Evolutionary conservation across 2,888 invertebrate species (phyloP).

Genomic region (Agonum fuliginosum): DNA sequence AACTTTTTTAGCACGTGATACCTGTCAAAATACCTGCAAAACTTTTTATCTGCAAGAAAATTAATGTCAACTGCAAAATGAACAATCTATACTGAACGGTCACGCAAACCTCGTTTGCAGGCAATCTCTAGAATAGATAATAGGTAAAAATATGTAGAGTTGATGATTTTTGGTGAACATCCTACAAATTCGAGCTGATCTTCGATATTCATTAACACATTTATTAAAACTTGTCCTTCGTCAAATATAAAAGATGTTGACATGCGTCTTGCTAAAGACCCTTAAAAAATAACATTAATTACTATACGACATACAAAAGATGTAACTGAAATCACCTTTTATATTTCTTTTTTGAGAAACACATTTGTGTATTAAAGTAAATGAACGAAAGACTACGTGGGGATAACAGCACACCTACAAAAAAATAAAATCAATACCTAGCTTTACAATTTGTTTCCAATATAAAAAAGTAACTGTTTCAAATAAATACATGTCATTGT

Average conservation of each 20-base stretch:
- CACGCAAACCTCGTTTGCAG: constrained; percentile 52
- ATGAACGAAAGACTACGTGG: constrained; percentile 53
- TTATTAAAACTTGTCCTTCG: constrained; percentile 55
- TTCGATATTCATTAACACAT: constrained; percentile 56
- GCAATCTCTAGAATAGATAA: constrained; percentile 53
- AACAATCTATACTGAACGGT: background rate
- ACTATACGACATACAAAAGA: background rate
- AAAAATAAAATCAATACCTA: background rate
- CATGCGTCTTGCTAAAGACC: constrained; percentile 40
- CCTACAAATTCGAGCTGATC: constrained; percentile 55
- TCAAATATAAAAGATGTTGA: constrained; percentile 53
- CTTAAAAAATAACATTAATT: constrained; percentile 23
- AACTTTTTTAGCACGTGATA: constrained; percentile 50
- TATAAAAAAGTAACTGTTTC: background rate
- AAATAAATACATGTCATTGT: background rate
- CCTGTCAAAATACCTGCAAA: constrained; percentile 55
- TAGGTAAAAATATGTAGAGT: constrained; percentile 49
- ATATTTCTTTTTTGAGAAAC: constrained; percentile 56
- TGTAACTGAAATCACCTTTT: constrained; percentile 28
- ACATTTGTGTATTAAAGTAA: constrained; percentile 58
- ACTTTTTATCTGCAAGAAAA: constrained; percentile 54
- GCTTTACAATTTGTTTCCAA: background rate
- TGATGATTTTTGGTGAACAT: constrained; percentile 52
- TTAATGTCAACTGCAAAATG: constrained; percentile 9
- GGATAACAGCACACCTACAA: constrained; percentile 58